phyloP scores from a whole-genome alignment of 2,888 invertebrate genomes.

The Noctua fimbriata region DNA sequence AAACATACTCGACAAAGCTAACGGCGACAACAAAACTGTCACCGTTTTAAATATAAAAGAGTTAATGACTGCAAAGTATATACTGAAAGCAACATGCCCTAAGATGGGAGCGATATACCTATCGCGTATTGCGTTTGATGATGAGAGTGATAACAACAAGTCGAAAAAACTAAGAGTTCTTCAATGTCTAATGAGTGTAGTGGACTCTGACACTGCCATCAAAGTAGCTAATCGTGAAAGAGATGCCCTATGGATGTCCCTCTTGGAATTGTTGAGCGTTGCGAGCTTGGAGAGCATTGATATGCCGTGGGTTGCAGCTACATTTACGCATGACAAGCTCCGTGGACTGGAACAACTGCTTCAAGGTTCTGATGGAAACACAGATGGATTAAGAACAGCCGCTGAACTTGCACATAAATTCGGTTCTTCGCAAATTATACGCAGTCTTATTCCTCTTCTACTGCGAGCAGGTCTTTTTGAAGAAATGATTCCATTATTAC shows the following conservation, averaged over 20 bases:
- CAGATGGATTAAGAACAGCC: slow-evolving; percentile 81
- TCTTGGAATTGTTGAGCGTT: slow-evolving; percentile 83
- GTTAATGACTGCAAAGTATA: slow-evolving; percentile 87
- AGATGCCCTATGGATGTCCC: slow-evolving; percentile 83
- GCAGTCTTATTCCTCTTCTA: slow-evolving; percentile 78
- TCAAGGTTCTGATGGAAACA: slow-evolving; percentile 78
- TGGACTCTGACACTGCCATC: slow-evolving; percentile 85
- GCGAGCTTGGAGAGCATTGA: slow-evolving; percentile 85
- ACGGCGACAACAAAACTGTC: slow-evolving; percentile 74
- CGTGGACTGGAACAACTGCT: slow-evolving; percentile 84
- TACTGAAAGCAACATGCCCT: slow-evolving; percentile 87
- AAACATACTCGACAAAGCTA: slow-evolving; percentile 82
- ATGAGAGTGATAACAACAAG: slow-evolving; percentile 86
- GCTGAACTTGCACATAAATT: slow-evolving; percentile 81
- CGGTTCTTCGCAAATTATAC: slow-evolving; percentile 78
- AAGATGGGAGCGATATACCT: slow-evolving; percentile 89
- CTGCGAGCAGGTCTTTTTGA: slow-evolving; percentile 81
- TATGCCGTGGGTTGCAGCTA: slow-evolving; percentile 87
- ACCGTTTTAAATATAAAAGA: slow-evolving; percentile 80
- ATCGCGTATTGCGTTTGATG: slow-evolving; percentile 87
- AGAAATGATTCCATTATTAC: slow-evolving; percentile 83
- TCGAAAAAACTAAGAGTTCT: slow-evolving; percentile 87
- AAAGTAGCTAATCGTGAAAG: slow-evolving; percentile 86
- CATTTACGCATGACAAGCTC: slow-evolving; percentile 84
- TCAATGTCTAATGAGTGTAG: slow-evolving; percentile 87